Base-by-base conservation (phyloP, 2,888 invertebrate species). In the Nemotelus nigrinus region DNA sequence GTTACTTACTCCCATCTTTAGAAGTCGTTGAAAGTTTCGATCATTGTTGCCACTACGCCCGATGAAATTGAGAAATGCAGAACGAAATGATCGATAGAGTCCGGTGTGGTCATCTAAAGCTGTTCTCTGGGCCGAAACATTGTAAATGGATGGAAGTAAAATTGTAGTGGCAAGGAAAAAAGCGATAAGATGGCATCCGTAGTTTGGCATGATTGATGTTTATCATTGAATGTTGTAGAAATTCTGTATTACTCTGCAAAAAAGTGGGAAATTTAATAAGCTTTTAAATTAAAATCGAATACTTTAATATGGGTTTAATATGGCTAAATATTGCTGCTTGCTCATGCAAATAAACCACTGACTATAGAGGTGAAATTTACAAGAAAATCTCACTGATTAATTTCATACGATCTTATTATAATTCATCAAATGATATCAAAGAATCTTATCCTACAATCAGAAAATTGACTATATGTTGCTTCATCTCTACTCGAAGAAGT, bases 1-100 rank as follows among this genome's bases (percentile, higher is more conserved):
- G 25, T 45, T 3, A 81, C 83, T 82, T 82, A 86, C 86, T 47
- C 84, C 86, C 25, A 83, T 81, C 76, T 80, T 82, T 7, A 82
- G 82, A 7, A 83, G 78, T 53, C 81, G 79, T 64, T 81, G 81
- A 76, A 85, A 80, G 82, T 85, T 84, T 72, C 79, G 76, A 4
- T 78, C 76, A 79, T 84, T 82, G 63, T 85, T 85, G 48, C 86
- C 85, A 7, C 85, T 83, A 55, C 85, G 82, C 2, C 86, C 86
- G 47, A 82, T 79, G 72, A 84, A 80, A 79, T 83, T 81, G 55
- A 86, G 80, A 7, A 83, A 82, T 10, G 83, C 75, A 3, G 82
- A 72, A 4, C 85, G 83, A 25, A 86, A 78, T 3, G 82, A 82
- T 47, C 85, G 79, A 74, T 84, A 84, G 2, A 82, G 79, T 44